Percentiles rank a stretch among this genome's conserved stretches.
Conservation (phyloP, 2,888 invertebrate genomes). For the Imbricaverruca yamaguchii region DNA sequence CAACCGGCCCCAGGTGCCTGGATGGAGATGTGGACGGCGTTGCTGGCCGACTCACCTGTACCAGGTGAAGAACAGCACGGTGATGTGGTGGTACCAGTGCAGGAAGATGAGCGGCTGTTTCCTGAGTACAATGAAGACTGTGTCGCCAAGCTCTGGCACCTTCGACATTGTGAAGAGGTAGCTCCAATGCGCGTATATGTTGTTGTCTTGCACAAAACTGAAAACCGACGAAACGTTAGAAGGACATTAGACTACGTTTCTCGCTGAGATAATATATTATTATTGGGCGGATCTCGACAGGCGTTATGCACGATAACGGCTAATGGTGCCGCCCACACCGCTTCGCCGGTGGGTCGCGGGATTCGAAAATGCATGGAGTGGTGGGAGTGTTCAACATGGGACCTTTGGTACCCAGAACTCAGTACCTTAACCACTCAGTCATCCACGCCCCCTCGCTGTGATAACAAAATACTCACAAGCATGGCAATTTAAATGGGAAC, state of each 20-base stretch:
- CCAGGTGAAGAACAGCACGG: conserved; percentile 13
- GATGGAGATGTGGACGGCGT: too few relatives aligned
- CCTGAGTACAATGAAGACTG: conserved; percentile 77
- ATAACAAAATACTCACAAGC: too few relatives aligned
- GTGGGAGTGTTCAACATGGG: not conserved
- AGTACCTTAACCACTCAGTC: too few relatives aligned
- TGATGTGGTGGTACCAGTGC: conserved; percentile 68
- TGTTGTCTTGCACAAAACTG: conserved; percentile 82
- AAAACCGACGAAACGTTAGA: conserved; percentile 36
- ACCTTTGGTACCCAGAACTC: not conserved
- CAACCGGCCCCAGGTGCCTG: too few relatives aligned
- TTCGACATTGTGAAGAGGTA: conserved; percentile 95
- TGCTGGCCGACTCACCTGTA: not conserved
- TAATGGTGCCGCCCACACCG: too few relatives aligned
- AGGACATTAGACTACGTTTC: not conserved
- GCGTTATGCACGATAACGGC: too few relatives aligned
- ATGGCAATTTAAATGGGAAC: too few relatives aligned
- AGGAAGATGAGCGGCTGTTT: conserved; percentile 90
- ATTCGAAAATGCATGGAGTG: too few relatives aligned
- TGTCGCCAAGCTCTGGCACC: conserved; percentile 91
- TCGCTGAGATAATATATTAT: too few relatives aligned
- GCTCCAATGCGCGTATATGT: conserved; percentile 95
- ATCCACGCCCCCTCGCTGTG: too few relatives aligned
- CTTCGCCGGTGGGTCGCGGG: too few relatives aligned
- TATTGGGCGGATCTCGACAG: too few relatives aligned